Evolutionary conservation across 30 jellyfish, hydroid and myxozoan genomes (phyloP).

Genomic region (Phacellophora camtschatica): DNA sequence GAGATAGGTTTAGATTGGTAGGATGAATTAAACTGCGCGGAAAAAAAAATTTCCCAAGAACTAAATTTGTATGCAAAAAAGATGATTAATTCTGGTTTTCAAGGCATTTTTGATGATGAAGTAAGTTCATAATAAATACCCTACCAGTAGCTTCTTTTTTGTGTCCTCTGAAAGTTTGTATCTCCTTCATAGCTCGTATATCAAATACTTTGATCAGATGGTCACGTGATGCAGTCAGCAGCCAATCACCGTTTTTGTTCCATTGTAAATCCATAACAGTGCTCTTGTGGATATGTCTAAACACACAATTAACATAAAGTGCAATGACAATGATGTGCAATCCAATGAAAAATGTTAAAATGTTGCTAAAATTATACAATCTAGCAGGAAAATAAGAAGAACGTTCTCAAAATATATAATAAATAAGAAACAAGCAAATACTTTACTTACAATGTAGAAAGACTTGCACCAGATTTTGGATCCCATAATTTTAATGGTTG

Average conservation of each 20-base stretch:
- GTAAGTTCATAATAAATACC: not conserved
- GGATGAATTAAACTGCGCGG: too few relatives aligned
- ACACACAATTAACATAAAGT: too few relatives aligned
- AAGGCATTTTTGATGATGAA: too few relatives aligned
- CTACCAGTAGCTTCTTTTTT: slow-evolving; percentile 96
- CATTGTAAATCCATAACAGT: slow-evolving; percentile 97
- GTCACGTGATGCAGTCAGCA: slow-evolving; percentile 99
- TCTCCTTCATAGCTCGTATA: slow-evolving; percentile 91
- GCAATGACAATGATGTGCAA: too few relatives aligned
- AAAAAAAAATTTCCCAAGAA: too few relatives aligned
- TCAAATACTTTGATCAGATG: slow-evolving; percentile 93
- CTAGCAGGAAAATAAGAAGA: not conserved
- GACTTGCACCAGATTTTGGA: slow-evolving; percentile 85
- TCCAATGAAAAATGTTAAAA: too few relatives aligned
- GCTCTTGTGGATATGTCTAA: slow-evolving; percentile 96
- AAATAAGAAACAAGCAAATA: not conserved
- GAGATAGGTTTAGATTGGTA: too few relatives aligned
- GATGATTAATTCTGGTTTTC: too few relatives aligned
- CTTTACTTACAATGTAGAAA: slow-evolving; percentile 84
- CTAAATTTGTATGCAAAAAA: too few relatives aligned
- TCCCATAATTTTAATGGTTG: slow-evolving; percentile 99
- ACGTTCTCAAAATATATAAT: too few relatives aligned
- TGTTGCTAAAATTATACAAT: not conserved
- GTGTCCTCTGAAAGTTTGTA: slow-evolving; percentile 96
- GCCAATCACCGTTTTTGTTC: slow-evolving; percentile 97